Percentiles rank a stretch among this genome's conserved stretches.
phyloP scores from a whole-genome alignment of 2,888 invertebrate species.

The Drosophila peninsularis region DNA sequence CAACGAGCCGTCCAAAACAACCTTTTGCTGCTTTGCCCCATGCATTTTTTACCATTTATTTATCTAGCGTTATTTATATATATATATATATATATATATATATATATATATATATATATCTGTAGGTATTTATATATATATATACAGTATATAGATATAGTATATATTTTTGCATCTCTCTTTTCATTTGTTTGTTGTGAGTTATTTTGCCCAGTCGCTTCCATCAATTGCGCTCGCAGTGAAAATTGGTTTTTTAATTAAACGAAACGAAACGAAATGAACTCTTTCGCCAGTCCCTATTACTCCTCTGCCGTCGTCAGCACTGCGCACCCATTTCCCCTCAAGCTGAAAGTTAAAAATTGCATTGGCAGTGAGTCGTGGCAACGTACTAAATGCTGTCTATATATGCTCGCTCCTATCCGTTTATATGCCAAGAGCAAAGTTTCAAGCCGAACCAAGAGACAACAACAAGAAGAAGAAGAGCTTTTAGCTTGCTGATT shows the following conservation, averaged over 20 bases:
- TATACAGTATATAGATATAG: neutral
- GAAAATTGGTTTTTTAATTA: conserved; percentile 75
- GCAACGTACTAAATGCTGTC: conserved; percentile 23
- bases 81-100: conserved; percentile 3
- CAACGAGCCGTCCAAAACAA: conserved; percentile 8
- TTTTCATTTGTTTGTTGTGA: conserved; percentile 37
- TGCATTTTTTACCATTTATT: conserved; percentile 19
- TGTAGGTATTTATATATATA: conserved; percentile 9
- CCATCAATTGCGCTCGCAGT: conserved; percentile 53
- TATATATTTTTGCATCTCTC: conserved; percentile 25
- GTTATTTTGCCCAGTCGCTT: conserved; percentile 30
- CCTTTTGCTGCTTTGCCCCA: conserved; percentile 6
- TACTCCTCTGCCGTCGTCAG: neutral
- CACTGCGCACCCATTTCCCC: conserved; percentile 16
- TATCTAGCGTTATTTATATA: conserved; percentile 25
- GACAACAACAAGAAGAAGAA: conserved; percentile 8
- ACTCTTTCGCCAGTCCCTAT: conserved; percentile 23
- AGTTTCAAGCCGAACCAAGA: conserved; percentile 34
- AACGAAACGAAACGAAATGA: conserved; percentile 60
- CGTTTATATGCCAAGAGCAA: conserved; percentile 49
- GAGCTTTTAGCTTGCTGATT: conserved; percentile 31
- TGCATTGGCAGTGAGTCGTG: conserved; percentile 54
- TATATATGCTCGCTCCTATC: conserved; percentile 28
- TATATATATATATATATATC: conserved; percentile 1
- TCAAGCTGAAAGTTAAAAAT: conserved; percentile 47